These are phyloP conservation scores for Canis aureus DNA, from an alignment of 2,113 vertebrate genomes.

Conservation along the genomic window DNA sequence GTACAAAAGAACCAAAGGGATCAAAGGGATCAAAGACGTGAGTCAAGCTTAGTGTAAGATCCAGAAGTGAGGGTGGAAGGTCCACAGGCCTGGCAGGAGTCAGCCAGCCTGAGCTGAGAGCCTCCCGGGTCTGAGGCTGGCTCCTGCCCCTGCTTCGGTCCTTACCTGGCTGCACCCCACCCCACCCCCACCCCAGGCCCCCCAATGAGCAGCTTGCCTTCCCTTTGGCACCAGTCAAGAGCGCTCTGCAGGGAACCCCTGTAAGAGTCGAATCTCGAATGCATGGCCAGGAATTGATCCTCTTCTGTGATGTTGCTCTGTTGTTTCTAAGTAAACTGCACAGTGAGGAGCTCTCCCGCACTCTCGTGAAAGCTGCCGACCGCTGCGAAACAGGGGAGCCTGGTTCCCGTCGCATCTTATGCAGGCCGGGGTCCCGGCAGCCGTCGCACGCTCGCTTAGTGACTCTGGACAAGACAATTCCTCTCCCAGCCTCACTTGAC, in stretches of 20 bases:
- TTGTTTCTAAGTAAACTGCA: slow-evolving; percentile 67
- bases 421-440: accelerated
- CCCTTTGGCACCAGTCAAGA: not conserved
- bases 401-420: accelerated
- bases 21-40: not conserved
- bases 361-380: not conserved
- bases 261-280: slow-evolving; percentile 55
- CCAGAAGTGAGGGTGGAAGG: not conserved
- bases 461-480: not conserved
- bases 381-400: accelerated
- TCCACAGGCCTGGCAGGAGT: not conserved
- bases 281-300: slow-evolving; percentile 59
- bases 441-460: not conserved
- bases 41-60: not conserved
- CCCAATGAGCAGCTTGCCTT: not conserved
- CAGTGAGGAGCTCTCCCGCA: slow-evolving; percentile 18
- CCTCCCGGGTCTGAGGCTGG: not conserved
- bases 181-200: accelerated
- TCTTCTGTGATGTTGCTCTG: slow-evolving; percentile 38
- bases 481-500: not conserved
- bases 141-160: not conserved
- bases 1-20: not conserved
- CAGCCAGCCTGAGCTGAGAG: not conserved
- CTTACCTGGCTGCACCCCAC: not conserved
- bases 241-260: slow-evolving; percentile 38